Evolutionary conservation across 2,888 invertebrate genomes (phyloP), one percentile per base, ranked within the genome.

Genomic region (Epistrophe grossulariae): DNA sequence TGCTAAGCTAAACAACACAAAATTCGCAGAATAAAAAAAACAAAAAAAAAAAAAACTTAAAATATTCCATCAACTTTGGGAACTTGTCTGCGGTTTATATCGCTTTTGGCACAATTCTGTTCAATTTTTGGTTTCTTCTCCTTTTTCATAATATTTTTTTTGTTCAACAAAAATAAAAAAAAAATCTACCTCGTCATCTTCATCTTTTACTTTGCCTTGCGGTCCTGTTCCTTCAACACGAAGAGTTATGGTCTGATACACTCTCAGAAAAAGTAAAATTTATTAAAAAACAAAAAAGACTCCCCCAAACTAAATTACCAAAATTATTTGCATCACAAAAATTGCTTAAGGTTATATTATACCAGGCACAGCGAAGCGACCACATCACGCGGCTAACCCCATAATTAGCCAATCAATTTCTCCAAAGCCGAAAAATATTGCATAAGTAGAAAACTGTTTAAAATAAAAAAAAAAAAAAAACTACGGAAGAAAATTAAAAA

Each of bases 391-490:
- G 64, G 72, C 76, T 64, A 48, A 76, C 71, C 80, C 74, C 79
- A 87, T 87, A 83, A 87, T 87, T 87, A 87, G 74, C 87, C 87
- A 87, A 87, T 87, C 87, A 87, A 87, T 87, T 87, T 60, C 79
- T 79, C 38, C 38, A 71, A 28, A 66, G 79, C 70, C 71, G 24
- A 70, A 70, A 55, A 35, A 55, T 62, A 62, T 64, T 64, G 15
- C 45, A 45, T 64, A 50, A 66, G 19, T 50, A 66, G 28, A 40
- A 60, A 48, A 11, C 19, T 11, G 7, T 66, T 28, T 31, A 57
- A 35, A 70, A 64, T n/a, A 31, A n/a, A 71, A 62, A 64, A 50
- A 48, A 43, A 55, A 73, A 38, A 40, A 50, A 55, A 73, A 19
- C 15, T 31, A 5, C 11, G 11, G 10, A 17, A 17, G 6, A 31